Evolutionary conservation across 1,140 invertebrate genomes (phyloP).

Genomic region (Vollenhovia emeryi): DNA sequence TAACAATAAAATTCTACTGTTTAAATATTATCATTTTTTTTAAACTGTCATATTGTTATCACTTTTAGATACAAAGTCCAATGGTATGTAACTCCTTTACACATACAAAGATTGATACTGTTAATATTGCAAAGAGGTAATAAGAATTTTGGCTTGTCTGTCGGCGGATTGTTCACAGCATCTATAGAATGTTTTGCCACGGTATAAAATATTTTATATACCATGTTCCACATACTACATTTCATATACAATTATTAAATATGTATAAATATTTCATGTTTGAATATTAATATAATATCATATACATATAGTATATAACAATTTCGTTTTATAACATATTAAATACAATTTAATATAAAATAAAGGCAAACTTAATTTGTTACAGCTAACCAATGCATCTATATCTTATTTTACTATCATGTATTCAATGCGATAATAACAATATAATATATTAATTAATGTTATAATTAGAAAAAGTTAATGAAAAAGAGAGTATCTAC

Average conservation of each 20-base stretch:
- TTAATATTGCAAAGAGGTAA: background rate
- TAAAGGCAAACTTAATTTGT: background rate
- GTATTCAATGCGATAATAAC: background rate
- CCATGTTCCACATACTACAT: background rate
- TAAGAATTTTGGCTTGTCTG: background rate
- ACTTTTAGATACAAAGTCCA: background rate
- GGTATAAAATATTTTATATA: background rate
- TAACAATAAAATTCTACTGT: too few species aligned
- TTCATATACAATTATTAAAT: too few species aligned
- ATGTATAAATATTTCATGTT: background rate
- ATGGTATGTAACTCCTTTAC: background rate
- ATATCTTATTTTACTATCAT: conserved; percentile 22
- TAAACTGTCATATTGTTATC: background rate
- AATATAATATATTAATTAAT: background rate
- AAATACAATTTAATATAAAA: background rate
- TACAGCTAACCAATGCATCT: background rate
- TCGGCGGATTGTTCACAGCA: conserved; percentile 1
- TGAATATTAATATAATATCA: background rate
- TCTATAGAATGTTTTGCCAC: conserved; percentile 22
- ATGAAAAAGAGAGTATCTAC: background rate
- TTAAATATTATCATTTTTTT: background rate
- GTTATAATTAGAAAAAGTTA: background rate
- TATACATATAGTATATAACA: background rate
- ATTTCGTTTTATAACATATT: background rate
- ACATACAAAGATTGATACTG: conserved; percentile 14